These are phyloP conservation scores for Operophtera brumata DNA, from an alignment of 2,888 invertebrate genomes.

Conservation along the genomic window DNA sequence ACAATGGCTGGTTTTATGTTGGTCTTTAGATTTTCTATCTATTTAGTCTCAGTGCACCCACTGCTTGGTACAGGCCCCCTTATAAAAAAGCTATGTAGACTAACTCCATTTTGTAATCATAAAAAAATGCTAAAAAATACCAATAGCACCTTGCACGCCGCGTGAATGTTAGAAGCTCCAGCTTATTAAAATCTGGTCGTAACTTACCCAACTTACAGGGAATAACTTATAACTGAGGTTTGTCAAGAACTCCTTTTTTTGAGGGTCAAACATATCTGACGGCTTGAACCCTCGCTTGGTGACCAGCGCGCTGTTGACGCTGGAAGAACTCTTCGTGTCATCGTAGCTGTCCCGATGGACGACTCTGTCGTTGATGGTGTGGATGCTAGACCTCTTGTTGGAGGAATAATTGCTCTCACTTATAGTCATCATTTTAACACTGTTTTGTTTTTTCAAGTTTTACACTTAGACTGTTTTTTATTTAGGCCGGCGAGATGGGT, in stretches of 20 bases:
- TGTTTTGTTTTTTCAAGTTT: constrained; percentile 18
- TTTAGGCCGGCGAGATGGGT: constrained; percentile 10
- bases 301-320: constrained; percentile 82
- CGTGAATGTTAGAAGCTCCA: constrained; percentile 60
- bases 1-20: neutral
- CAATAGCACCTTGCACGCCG: constrained; percentile 52
- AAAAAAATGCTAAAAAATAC: constrained; percentile 34
- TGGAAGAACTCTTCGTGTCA: constrained; percentile 73
- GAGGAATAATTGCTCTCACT: constrained; percentile 78
- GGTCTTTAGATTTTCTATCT: too few species aligned
- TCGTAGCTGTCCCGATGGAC: constrained; percentile 73
- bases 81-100: too few species aligned
- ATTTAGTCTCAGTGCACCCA: too few species aligned
- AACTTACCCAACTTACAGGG: constrained; percentile 90
- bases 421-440: constrained; percentile 74
- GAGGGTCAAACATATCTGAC: constrained; percentile 91
- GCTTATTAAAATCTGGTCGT: constrained; percentile 40
- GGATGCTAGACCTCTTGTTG: constrained; percentile 75
- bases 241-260: constrained; percentile 89
- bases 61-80: too few species aligned
- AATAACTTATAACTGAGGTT: constrained; percentile 90
- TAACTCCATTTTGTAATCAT: constrained; percentile 12
- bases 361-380: constrained; percentile 73
- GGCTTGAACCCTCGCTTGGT: constrained; percentile 90
- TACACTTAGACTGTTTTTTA: constrained; percentile 25